Evolutionary conservation across 2,113 vertebrate genomes (phyloP).

Genomic region (Rattus rattus): DNA sequence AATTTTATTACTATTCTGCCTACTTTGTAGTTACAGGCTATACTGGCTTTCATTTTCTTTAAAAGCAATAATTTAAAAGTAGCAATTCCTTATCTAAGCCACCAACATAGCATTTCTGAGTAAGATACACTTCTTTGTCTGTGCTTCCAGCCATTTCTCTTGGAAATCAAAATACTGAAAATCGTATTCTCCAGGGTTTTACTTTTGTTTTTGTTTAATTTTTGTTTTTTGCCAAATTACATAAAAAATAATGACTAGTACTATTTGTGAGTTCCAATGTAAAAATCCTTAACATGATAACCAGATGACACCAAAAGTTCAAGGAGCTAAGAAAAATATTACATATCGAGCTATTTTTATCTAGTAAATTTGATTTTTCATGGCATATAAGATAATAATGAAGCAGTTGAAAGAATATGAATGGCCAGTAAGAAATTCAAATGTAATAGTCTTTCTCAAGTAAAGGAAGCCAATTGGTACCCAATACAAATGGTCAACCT

Average conservation of each 20-base stretch:
- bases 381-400: fast-evolving
- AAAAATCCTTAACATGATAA: background rate
- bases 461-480: background rate
- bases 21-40: background rate
- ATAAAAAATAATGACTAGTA: background rate
- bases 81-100: background rate
- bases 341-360: background rate
- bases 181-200: background rate
- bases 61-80: background rate
- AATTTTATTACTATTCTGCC: constrained; percentile 31
- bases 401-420: background rate
- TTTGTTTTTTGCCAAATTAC: background rate
- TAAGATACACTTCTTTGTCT: background rate
- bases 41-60: constrained; percentile 61
- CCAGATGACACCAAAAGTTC: background rate
- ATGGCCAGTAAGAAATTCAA: background rate
- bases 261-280: background rate
- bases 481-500: background rate
- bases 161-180: background rate
- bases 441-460: background rate
- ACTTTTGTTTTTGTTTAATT: background rate
- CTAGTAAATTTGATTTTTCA: background rate
- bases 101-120: background rate
- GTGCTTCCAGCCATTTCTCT: background rate
- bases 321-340: background rate